These are phyloP conservation scores for Bubo blakistoni DNA, from an alignment of 2,113 vertebrate genomes.

Conservation along the genomic window DNA sequence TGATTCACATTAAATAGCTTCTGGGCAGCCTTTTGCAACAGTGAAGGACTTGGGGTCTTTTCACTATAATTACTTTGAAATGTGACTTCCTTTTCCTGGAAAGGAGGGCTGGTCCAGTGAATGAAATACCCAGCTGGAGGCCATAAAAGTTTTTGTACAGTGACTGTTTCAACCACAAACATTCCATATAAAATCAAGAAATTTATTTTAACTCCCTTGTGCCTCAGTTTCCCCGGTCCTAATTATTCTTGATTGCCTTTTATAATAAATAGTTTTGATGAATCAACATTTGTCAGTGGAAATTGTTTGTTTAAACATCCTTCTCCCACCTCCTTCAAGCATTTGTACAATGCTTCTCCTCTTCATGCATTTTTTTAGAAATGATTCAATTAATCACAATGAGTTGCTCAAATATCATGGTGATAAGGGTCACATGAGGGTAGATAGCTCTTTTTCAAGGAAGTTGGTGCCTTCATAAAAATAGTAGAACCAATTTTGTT, in stretches of 20 bases:
- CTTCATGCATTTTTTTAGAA: neutral
- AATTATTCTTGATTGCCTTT: neutral
- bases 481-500: neutral
- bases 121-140: conserved; percentile 50
- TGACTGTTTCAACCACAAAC: neutral
- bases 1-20: conserved; percentile 7
- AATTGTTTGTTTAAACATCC: neutral
- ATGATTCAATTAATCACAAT: neutral
- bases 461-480: neutral
- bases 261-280: neutral
- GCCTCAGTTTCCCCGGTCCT: conserved; percentile 40
- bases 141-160: conserved; percentile 26
- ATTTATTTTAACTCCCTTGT: neutral
- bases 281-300: neutral
- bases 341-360: neutral
- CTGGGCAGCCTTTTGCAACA: conserved; percentile 11
- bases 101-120: conserved; percentile 3
- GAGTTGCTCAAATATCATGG: neutral
- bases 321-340: neutral
- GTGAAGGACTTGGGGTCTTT: conserved; percentile 11
- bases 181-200: neutral
- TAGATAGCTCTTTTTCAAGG: neutral
- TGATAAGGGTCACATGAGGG: neutral
- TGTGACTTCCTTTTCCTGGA: conserved; percentile 67
- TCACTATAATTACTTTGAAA: conserved; percentile 53